Conservation (phyloP, 2,888 invertebrate species). For the Eupithecia abbreviata region DNA sequence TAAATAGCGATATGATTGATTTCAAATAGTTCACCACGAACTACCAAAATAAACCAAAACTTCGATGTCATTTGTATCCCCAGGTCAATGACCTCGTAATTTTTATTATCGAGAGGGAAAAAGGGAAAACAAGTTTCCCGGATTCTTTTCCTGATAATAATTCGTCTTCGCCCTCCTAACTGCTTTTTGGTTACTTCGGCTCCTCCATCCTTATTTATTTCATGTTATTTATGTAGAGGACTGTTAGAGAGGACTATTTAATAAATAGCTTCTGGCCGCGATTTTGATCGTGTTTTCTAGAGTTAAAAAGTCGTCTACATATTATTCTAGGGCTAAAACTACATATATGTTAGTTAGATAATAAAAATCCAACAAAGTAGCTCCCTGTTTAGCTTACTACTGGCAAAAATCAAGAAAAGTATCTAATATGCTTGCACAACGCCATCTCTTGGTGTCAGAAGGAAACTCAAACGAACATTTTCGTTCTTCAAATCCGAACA, state of each 20-base stretch:
- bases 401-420: neutral
- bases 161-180: slow-evolving; percentile 26
- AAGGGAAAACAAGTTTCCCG: slow-evolving; percentile 13
- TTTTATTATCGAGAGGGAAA: slow-evolving; percentile 26
- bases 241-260: neutral
- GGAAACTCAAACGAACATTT: neutral
- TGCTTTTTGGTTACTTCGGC: slow-evolving; percentile 13
- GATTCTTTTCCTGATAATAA: slow-evolving; percentile 32
- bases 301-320: neutral
- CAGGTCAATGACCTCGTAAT: slow-evolving; percentile 25
- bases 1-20: slow-evolving; percentile 4
- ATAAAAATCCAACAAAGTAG: neutral
- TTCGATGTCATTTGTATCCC: slow-evolving; percentile 12
- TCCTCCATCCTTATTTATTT: slow-evolving; percentile 22
- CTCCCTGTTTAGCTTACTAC: neutral
- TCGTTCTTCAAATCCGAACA: neutral
- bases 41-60: slow-evolving; percentile 10
- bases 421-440: neutral
- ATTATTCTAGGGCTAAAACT: neutral
- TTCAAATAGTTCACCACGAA: neutral
- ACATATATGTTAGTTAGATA: neutral
- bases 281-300: neutral
- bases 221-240: slow-evolving; percentile 7
- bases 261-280: neutral
- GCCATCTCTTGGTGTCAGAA: slow-evolving; percentile 4